These are phyloP conservation scores for Marronus borbonicus DNA, from an alignment of 2,888 invertebrate species.

Conservation along the genomic window DNA sequence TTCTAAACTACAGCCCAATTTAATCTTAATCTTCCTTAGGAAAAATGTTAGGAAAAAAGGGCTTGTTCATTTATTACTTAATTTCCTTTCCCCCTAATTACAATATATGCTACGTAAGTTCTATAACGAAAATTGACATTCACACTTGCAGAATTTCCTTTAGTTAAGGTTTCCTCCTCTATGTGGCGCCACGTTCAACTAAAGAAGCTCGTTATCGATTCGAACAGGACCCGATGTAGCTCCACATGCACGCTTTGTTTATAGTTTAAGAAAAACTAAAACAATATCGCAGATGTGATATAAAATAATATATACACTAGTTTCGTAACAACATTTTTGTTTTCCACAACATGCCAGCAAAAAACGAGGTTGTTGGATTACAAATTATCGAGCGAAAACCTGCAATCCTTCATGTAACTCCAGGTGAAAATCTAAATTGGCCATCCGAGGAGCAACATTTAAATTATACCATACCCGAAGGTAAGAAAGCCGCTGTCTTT, in stretches of 20 bases:
- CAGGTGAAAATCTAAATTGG: conserved; percentile 66
- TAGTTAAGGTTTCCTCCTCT: background rate
- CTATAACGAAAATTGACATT: background rate
- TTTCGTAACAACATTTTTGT: background rate
- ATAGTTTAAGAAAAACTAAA: conserved; percentile 23
- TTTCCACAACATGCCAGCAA: conserved; percentile 59
- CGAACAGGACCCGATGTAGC: background rate
- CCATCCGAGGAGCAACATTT: conserved; percentile 65
- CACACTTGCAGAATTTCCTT: conserved; percentile 18
- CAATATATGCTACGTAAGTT: background rate
- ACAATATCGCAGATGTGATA: conserved; percentile 9
- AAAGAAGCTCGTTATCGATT: conserved; percentile 23
- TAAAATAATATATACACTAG: background rate
- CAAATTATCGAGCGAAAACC: conserved; percentile 67
- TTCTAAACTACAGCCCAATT: too few species aligned
- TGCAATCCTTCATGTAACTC: conserved; percentile 65
- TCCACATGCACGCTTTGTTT: background rate
- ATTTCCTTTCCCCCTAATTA: too few species aligned
- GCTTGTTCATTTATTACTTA: too few species aligned
- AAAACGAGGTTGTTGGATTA: conserved; percentile 62
- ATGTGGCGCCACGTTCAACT: conserved; percentile 23
- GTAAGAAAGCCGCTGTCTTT: conserved; percentile 57
- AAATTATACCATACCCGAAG: conserved; percentile 68
- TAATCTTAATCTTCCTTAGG: too few species aligned
- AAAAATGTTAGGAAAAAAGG: too few species aligned